A percentile compares a stretch with the other conserved stretches of the same genome.
Conservation (phyloP, 2,888 invertebrate genomes). For the Neocrepidodera transversa region DNA sequence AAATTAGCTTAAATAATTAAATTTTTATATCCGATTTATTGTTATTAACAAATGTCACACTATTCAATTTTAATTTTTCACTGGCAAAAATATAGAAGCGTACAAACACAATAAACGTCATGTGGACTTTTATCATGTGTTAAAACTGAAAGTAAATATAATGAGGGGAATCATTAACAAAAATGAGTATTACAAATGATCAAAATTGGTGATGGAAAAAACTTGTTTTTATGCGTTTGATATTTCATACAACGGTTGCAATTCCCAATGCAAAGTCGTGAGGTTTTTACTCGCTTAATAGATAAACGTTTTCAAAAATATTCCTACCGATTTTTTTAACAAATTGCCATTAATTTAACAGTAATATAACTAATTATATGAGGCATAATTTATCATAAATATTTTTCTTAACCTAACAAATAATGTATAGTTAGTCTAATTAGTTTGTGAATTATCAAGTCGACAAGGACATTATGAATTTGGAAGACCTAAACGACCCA, state of each 20-base stretch:
- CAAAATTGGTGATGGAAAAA: conserved; percentile 5
- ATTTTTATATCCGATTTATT: conserved; percentile 2
- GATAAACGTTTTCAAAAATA: too few relatives aligned
- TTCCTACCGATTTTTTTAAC: too few relatives aligned
- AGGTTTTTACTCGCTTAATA: too few relatives aligned
- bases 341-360: too few relatives aligned
- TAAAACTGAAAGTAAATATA: conserved; percentile 30
- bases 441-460: too few relatives aligned
- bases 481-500: too few relatives aligned
- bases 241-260: neutral
- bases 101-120: conserved; percentile 27
- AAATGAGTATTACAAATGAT: conserved; percentile 10
- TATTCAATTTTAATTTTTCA: conserved; percentile 11
- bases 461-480: too few relatives aligned
- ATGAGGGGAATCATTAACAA: conserved; percentile 3
- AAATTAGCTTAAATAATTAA: conserved; percentile 1
- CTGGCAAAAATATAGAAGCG: conserved; percentile 9
- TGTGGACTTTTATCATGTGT: conserved; percentile 32
- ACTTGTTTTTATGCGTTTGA: neutral
- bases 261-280: too few relatives aligned
- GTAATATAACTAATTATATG: too few relatives aligned
- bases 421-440: too few relatives aligned
- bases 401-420: too few relatives aligned
- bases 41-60: neutral
- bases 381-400: too few relatives aligned